Conservation (phyloP, 2,113 vertebrate species). For the Heterochromis multidens region DNA sequence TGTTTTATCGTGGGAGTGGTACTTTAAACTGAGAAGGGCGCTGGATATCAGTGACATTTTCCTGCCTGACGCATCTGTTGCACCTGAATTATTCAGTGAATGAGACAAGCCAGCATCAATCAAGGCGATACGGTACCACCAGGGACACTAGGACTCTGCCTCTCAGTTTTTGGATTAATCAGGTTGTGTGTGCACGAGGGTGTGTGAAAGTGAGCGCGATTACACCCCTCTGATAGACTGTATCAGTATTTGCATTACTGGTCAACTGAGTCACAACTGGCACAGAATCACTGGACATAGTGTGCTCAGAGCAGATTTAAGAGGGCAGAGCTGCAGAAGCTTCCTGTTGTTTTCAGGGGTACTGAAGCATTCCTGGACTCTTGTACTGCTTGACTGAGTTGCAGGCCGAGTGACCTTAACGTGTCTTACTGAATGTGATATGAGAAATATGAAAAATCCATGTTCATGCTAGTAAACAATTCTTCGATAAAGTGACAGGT, state of each 20-base stretch:
- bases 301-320: slow-evolving; percentile 22
- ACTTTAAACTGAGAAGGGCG: slow-evolving; percentile 47
- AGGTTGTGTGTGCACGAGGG: neutral
- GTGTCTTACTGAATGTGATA: neutral
- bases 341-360: slow-evolving; percentile 14
- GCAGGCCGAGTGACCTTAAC: slow-evolving; percentile 13
- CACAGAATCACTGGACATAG: slow-evolving; percentile 1
- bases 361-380: slow-evolving; percentile 17
- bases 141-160: slow-evolving; percentile 15
- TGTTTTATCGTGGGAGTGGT: slow-evolving; percentile 49
- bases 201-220: neutral
- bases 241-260: slow-evolving; percentile 23
- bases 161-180: slow-evolving; percentile 34
- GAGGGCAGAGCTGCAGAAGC: neutral
- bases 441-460: slow-evolving; percentile 8
- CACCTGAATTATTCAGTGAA: slow-evolving; percentile 73
- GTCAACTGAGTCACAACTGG: slow-evolving; percentile 12
- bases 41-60: slow-evolving; percentile 68
- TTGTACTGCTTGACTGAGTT: slow-evolving; percentile 23
- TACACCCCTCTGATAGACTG: slow-evolving; percentile 4
- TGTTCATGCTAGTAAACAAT: neutral
- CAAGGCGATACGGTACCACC: slow-evolving; percentile 40
- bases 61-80: slow-evolving; percentile 63
- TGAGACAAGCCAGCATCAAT: slow-evolving; percentile 59
- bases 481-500: neutral